phyloP scores from a whole-genome alignment of 2,797 vertebrate species.

The Eleutherodactylus coqui region DNA sequence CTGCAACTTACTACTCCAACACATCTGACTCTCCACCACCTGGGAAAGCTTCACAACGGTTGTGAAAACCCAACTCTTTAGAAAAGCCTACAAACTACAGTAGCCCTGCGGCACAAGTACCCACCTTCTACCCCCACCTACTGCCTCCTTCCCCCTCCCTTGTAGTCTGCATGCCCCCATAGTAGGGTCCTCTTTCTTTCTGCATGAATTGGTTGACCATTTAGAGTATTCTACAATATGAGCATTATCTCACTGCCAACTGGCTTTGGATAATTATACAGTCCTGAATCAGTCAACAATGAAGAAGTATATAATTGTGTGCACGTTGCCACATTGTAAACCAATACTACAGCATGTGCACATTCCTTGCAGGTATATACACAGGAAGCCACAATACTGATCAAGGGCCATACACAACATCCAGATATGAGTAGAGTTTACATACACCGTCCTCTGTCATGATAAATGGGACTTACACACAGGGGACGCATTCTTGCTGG shows the following conservation, averaged over 20 bases:
- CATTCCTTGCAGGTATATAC: slow-evolving; percentile 28
- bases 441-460: not conserved
- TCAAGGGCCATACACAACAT: not conserved
- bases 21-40: too few relatives aligned
- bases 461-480: slow-evolving; percentile 82
- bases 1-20: too few relatives aligned
- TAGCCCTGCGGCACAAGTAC: too few relatives aligned
- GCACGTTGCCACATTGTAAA: not conserved
- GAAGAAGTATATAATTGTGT: not conserved
- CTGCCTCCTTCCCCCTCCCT: too few relatives aligned
- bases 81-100: too few relatives aligned
- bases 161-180: too few relatives aligned
- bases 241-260: not conserved
- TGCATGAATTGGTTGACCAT: too few relatives aligned
- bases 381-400: not conserved
- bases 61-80: too few relatives aligned
- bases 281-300: not conserved
- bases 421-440: not conserved
- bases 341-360: not conserved
- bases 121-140: too few relatives aligned
- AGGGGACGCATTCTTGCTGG: slow-evolving; percentile 90
- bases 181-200: too few relatives aligned
- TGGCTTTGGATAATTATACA: not conserved
- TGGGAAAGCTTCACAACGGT: too few relatives aligned
- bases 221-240: not conserved